phyloP scores from a whole-genome alignment of 2,888 invertebrate genomes.

The Rotaria socialis region DNA sequence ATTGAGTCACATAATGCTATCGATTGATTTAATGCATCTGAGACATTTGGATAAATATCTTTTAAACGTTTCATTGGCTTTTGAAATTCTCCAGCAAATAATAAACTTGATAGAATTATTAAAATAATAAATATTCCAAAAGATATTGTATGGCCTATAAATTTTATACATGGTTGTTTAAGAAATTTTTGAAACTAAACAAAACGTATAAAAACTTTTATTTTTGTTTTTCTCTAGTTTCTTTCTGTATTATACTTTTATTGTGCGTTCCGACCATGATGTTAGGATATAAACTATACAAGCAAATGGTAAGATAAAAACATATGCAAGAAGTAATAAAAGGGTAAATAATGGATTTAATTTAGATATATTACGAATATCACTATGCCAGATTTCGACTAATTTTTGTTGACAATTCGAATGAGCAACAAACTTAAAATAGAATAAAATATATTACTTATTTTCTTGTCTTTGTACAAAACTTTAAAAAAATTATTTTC shows the following conservation, averaged over 20 bases:
- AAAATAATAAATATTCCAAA: slow-evolving; percentile 54
- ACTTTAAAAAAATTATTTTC: not conserved
- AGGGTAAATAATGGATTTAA: slow-evolving; percentile 50
- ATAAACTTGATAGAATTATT: slow-evolving; percentile 50
- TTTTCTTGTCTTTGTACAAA: no score
- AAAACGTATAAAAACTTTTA: not conserved
- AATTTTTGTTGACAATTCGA: slow-evolving; percentile 57
- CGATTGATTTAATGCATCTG: not conserved
- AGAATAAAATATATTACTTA: no score
- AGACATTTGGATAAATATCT: not conserved
- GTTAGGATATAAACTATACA: slow-evolving; percentile 52
- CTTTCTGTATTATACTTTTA: slow-evolving; percentile 51
- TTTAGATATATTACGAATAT: slow-evolving; percentile 50
- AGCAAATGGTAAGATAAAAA: slow-evolving; percentile 54
- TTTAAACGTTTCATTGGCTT: slow-evolving; percentile 23
- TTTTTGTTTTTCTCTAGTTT: slow-evolving; percentile 51
- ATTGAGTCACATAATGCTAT: not conserved
- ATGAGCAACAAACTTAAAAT: slow-evolving; percentile 56
- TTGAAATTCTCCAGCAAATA: slow-evolving; percentile 42
- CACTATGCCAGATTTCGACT: slow-evolving; percentile 55
- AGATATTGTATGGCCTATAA: slow-evolving; percentile 54
- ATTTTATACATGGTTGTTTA: slow-evolving; percentile 55
- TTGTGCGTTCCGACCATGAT: slow-evolving; percentile 53
- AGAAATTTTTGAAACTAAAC: slow-evolving; percentile 52
- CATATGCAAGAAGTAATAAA: slow-evolving; percentile 49